Base-by-base conservation (phyloP, 2,113 vertebrate genomes). In the Saguinus imperator region DNA sequence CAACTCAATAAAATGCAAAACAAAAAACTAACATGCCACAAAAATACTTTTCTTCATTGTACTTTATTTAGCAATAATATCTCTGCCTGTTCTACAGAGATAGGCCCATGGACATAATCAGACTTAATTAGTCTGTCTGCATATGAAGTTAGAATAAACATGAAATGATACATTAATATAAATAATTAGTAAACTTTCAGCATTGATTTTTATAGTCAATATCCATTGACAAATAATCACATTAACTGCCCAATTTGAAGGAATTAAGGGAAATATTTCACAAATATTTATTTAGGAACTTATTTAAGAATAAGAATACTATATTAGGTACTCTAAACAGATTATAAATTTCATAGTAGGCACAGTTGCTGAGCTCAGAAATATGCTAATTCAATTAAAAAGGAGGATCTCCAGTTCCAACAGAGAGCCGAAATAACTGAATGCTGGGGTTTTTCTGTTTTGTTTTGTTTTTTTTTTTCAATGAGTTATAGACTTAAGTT, bases 311-410 rank as follows among this genome's bases (percentile, higher is more conserved):
- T 45, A 72, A 68, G 32, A 72, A 92, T 50, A 89, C 48, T 58
- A 3, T 75, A 45, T 80, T 93, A 61, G 55, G 2, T 32, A 93
- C 11, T 73, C 50, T 32, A 82, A 73, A 73, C 10, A 75, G 27
- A 87, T 91, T 29, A 66, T 40, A 64, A 92, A 87, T n/a, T 91
- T 58, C 27, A 80, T 43, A 89, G 55, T 57, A 52, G 18, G 9
- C 16, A 83, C 12, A 85, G 52, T 61, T 76, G 27, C 72, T 58
- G 32, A 64, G 43, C 8, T 81, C 50, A 86, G 25, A 21, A 87
- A 77, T 75, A 73, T 82, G 43, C 5, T 81, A 81, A 80, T 97
- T 50, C 5, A 90, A 20, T 92, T 92, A 40, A 52, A 94, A 87
- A 73, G 23, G 18, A 91, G 45, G 58, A 66, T 77, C 16, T 66